phyloP scores from a whole-genome alignment of 2,888 invertebrate genomes.

The Zhuqinia jingwanae region DNA sequence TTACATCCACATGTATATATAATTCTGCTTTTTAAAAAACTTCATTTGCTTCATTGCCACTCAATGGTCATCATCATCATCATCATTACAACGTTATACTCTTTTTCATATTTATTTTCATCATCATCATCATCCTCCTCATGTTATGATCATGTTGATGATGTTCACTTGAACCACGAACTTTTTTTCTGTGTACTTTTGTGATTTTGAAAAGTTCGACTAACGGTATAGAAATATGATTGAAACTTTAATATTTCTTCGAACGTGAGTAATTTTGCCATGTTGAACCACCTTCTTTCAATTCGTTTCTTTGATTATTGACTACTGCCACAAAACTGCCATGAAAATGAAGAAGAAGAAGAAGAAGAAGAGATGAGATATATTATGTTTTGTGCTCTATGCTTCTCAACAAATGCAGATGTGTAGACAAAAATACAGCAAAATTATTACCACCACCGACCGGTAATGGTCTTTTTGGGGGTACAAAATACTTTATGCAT shows the following conservation, averaged over 20 bases:
- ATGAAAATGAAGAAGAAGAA: too few relatives aligned
- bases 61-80: too few relatives aligned
- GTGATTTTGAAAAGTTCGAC: conserved; percentile 47
- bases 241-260: conserved; percentile 60
- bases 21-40: too few relatives aligned
- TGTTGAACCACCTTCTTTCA: conserved; percentile 33
- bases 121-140: neutral
- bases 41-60: too few relatives aligned
- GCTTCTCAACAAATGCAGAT: neutral
- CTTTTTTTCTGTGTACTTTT: conserved; percentile 21
- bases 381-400: too few relatives aligned
- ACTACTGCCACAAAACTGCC: conserved; percentile 1
- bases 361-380: too few relatives aligned
- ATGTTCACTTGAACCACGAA: conserved; percentile 48
- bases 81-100: too few relatives aligned
- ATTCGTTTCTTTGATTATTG: conserved; percentile 33
- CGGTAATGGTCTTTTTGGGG: conserved; percentile 8
- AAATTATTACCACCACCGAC: too few relatives aligned
- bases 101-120: too few relatives aligned
- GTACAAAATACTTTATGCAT: too few relatives aligned
- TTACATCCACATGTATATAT: too few relatives aligned
- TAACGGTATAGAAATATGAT: conserved; percentile 62
- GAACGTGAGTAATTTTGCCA: conserved; percentile 63
- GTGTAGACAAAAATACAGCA: conserved; percentile 9
- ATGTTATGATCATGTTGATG: neutral